Evolutionary conservation across 2,888 invertebrate species (phyloP).

Genomic region (Dolichomitus sp.): DNA sequence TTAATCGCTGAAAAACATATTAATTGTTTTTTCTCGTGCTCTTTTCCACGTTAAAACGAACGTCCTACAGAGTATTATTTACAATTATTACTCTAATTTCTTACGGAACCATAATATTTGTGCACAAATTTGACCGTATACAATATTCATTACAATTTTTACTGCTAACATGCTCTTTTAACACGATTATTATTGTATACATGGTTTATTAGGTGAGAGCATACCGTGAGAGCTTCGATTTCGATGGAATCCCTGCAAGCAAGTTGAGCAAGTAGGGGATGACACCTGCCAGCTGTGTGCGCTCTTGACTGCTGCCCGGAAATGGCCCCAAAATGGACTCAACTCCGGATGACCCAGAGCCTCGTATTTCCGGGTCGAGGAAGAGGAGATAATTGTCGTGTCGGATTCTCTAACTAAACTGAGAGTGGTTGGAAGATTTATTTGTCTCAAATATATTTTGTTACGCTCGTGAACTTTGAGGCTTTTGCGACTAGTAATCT

Average conservation of each 20-base stretch:
- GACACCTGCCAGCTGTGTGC: slow-evolving; percentile 57
- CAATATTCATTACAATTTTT: neutral
- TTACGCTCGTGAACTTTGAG: neutral
- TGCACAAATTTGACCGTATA: neutral
- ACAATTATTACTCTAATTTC: too few species aligned
- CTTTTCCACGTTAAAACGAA: too few species aligned
- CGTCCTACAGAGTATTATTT: too few species aligned
- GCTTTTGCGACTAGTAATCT: neutral
- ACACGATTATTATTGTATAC: neutral
- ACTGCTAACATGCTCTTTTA: neutral
- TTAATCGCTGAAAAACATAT: too few species aligned
- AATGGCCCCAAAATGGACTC: slow-evolving; percentile 58
- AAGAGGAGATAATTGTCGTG: slow-evolving; percentile 33
- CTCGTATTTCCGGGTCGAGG: slow-evolving; percentile 53
- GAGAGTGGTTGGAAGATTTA: neutral
- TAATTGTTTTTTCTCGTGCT: too few species aligned
- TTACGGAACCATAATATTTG: neutral
- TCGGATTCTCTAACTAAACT: slow-evolving; percentile 1
- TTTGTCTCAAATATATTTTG: neutral
- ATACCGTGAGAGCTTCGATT: neutral
- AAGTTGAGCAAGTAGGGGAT: neutral
- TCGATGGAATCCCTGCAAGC: slow-evolving; percentile 17
- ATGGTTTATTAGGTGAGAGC: neutral
- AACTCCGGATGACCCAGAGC: slow-evolving; percentile 16
- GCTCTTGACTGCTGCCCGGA: slow-evolving; percentile 47